Evolutionary conservation across 2,888 invertebrate genomes (phyloP).

Genomic region (Peribatodes rhomboidaria): DNA sequence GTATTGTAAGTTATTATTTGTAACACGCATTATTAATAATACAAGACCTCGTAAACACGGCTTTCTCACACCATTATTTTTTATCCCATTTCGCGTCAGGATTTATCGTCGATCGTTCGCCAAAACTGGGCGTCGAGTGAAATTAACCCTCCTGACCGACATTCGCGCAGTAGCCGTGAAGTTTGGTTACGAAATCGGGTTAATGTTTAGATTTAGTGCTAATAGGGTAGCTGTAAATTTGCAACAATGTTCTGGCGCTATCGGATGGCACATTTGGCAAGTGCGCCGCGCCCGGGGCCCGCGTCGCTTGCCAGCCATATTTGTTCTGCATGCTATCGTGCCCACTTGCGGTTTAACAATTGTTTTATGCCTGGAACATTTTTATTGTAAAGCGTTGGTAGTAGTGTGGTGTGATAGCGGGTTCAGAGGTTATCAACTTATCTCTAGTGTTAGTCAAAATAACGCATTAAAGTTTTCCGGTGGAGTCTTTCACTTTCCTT

Average conservation of each 20-base stretch:
- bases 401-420: constrained; percentile 22
- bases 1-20: too few relatives aligned
- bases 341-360: constrained; percentile 73
- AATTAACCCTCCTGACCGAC: constrained; percentile 73
- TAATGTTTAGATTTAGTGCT: constrained; percentile 87
- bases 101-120: constrained; percentile 52
- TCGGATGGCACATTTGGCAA: constrained; percentile 85
- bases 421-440: constrained; percentile 22
- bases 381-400: constrained; percentile 38
- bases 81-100: constrained; percentile 47
- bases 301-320: constrained; percentile 74
- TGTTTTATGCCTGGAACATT: constrained; percentile 64
- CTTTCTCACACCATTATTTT: constrained; percentile 5
- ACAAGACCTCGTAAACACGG: too few relatives aligned
- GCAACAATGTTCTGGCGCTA: constrained; percentile 82
- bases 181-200: constrained; percentile 83
- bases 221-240: constrained; percentile 85
- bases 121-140: constrained; percentile 62
- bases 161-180: constrained; percentile 74
- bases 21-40: too few relatives aligned
- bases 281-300: constrained; percentile 67
- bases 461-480: not conserved
- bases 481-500: not conserved
- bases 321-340: constrained; percentile 70
- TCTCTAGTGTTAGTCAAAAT: not conserved